Base-by-base conservation (phyloP, 2,888 invertebrate genomes). In the Lasioglossum calceatum region DNA sequence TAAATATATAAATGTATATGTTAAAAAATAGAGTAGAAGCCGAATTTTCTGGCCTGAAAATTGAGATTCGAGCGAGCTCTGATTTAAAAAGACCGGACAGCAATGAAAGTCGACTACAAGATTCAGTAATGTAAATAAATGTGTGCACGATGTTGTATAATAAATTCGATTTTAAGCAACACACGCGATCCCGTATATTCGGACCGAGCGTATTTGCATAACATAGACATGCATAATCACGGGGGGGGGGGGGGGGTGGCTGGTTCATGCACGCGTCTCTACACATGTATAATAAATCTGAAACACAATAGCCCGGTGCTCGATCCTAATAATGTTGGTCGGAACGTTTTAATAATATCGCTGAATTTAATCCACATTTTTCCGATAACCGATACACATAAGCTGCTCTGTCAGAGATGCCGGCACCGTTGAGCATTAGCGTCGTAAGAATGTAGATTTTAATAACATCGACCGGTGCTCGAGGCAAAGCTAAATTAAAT, bases 311-410 rank as follows among this genome's bases (percentile, higher is more conserved):
- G 36, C 70, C 19, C 19, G 36, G 23, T 10, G 10, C 39, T 16
- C 32, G 67, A 36, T 78, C 71, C 44, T 86, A 86, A 84, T 84
- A 86, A 79, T 77, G 61, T 36, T 32, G 36, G 32, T 50, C 80
- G 39, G 64, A 42, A 77, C 67, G 64, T 81, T 81, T 86, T 90
- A 79, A 88, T 90, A 89, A 89, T 86, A 81, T 81, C 81, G 61
- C 64, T 23, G 81, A 81, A 84, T 84, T 85, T 76, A 84, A 86
- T 89, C 80, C 81, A 75, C 81, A 54, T 86, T 89, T 90, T 84
- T 82, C 79, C 89, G 73, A 89, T 89, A 89, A 90, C 73, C 84
- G 86, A 90, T 90, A 82, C 71, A n/a, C 50, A 50, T 83, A 87
- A 89, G 39, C 84, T 67, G 73, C 81, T 77, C 77, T 44, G 39